Evolutionary conservation across 2,888 invertebrate species (phyloP).

Genomic region (Cyrtodaria siliqua): DNA sequence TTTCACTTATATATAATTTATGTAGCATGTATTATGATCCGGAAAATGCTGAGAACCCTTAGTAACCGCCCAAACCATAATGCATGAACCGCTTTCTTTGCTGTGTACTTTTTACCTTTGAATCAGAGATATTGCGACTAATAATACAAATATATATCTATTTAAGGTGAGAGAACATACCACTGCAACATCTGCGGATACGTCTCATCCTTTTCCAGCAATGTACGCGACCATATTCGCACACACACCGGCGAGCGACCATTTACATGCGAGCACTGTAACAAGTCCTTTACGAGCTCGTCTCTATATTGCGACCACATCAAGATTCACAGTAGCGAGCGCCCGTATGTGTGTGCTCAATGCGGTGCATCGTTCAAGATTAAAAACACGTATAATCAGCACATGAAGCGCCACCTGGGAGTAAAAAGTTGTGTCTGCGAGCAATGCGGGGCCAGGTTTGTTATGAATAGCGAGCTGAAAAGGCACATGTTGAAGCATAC

Average conservation of each 20-base stretch:
- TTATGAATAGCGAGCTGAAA: neutral
- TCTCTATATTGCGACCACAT: neutral
- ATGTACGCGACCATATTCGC: slow-evolving; percentile 5
- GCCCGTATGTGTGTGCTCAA: neutral
- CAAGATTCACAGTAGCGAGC: neutral
- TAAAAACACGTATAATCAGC: neutral
- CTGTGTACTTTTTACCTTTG: too few species aligned
- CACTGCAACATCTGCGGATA: too few species aligned
- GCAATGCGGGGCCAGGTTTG: slow-evolving; percentile 4
- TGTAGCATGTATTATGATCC: too few species aligned
- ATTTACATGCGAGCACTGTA: neutral
- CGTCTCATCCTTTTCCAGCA: neutral
- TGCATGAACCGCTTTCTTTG: too few species aligned
- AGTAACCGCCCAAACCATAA: too few species aligned
- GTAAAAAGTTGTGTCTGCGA: neutral
- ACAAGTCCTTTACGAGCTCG: slow-evolving; percentile 1
- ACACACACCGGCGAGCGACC: slow-evolving; percentile 7
- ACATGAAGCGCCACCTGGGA: slow-evolving; percentile 2
- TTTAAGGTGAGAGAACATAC: too few species aligned
- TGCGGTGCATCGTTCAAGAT: slow-evolving; percentile 2
- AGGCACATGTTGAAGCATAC: slow-evolving; percentile 2
- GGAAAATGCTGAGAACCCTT: too few species aligned
- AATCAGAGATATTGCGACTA: too few species aligned
- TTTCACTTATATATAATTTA: too few species aligned
- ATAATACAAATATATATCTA: too few species aligned